Evolutionary conservation across 1,140 invertebrate genomes (phyloP).

Genomic region (Achatina immaculata): DNA sequence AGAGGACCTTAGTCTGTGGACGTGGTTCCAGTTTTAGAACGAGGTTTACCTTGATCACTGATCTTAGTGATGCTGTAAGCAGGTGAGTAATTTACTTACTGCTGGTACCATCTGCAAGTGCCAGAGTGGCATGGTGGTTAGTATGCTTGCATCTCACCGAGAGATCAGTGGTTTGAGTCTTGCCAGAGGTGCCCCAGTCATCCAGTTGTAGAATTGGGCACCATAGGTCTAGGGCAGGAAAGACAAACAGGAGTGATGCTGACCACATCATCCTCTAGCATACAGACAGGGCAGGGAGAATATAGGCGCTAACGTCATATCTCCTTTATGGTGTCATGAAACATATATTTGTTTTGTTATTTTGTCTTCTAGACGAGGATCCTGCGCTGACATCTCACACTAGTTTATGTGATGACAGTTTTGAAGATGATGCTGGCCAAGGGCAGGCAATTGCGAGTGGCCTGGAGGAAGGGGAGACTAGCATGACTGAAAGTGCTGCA

Average conservation of each 20-base stretch:
- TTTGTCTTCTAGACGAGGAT: neutral
- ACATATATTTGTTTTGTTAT: neutral
- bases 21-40: neutral
- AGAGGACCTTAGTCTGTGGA: too few relatives aligned
- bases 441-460: neutral
- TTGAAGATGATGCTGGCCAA: slow-evolving; percentile 14
- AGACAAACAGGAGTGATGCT: too few relatives aligned
- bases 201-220: too few relatives aligned
- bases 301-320: too few relatives aligned
- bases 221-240: too few relatives aligned
- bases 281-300: too few relatives aligned
- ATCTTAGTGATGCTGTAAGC: neutral
- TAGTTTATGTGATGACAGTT: slow-evolving; percentile 30
- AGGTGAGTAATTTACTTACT: neutral
- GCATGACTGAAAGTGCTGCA: slow-evolving; percentile 21
- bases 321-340: too few relatives aligned
- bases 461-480: slow-evolving; percentile 27
- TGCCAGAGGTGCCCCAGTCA: too few relatives aligned
- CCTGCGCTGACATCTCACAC: slow-evolving; percentile 19
- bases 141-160: too few relatives aligned
- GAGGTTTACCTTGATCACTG: neutral
- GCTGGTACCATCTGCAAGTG: neutral
- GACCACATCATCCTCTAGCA: too few relatives aligned
- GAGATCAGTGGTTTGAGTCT: too few relatives aligned
- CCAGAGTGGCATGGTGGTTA: too few relatives aligned